phyloP scores from a whole-genome alignment of 1,140 invertebrate species.

The Oncopodura yosiiana region DNA sequence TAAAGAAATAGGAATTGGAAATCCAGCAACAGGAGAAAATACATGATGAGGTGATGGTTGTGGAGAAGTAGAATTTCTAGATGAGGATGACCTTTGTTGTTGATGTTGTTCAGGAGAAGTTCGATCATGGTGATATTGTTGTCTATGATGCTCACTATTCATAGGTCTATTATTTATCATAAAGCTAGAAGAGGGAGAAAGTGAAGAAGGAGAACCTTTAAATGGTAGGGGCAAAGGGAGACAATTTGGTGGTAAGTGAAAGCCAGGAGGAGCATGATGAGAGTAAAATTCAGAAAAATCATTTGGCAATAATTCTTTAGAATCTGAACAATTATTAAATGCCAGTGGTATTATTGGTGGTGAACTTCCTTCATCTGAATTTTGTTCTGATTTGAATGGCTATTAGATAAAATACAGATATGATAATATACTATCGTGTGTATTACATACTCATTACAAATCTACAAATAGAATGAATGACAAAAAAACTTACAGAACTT shows the following conservation, averaged over 20 bases:
- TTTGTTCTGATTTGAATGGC: too few relatives aligned
- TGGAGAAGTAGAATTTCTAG: too few relatives aligned
- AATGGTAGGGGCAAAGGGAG: background rate
- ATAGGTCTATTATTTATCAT: background rate
- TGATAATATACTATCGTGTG: too few relatives aligned
- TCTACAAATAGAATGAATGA: background rate
- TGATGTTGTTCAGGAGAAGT: constrained; percentile 22
- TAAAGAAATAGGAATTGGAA: constrained; percentile 7
- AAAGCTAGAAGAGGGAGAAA: constrained; percentile 12
- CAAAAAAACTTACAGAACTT: background rate
- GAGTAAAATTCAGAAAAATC: constrained; percentile 3
- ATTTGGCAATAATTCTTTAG: too few relatives aligned
- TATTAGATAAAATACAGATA: too few relatives aligned
- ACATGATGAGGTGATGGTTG: constrained; percentile 16
- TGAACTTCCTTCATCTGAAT: background rate
- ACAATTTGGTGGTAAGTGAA: background rate
- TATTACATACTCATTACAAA: too few relatives aligned
- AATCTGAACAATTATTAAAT: background rate
- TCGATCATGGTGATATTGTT: background rate
- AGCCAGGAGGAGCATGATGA: background rate
- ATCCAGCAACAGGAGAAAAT: constrained; percentile 17
- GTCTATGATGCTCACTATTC: constrained; percentile 5
- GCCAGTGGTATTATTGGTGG: background rate
- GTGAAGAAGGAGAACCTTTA: constrained; percentile 13
- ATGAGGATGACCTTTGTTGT: constrained; percentile 6